Conservation (phyloP, 2,113 vertebrate species). For the Antechinus flavipes region DNA sequence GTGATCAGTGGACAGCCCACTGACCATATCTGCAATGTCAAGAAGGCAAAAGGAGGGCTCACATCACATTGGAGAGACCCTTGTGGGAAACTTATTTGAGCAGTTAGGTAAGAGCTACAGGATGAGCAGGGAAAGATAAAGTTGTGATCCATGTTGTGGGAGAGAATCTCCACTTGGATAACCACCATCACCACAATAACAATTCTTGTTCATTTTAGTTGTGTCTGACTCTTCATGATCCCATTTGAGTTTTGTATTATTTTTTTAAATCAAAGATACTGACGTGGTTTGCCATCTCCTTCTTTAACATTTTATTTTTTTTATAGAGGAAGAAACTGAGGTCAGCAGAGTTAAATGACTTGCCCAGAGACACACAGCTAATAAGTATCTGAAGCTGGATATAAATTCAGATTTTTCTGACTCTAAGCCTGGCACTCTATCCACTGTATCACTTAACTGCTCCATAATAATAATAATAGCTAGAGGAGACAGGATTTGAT, state of each 20-base stretch:
- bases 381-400: neutral
- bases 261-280: neutral
- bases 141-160: no score
- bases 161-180: neutral
- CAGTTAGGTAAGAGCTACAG: neutral
- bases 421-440: neutral
- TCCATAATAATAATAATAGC: neutral
- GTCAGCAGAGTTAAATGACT: neutral
- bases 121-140: neutral
- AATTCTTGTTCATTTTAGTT: neutral
- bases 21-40: neutral
- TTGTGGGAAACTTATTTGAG: neutral
- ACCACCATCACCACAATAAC: no score
- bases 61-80: neutral
- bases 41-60: neutral
- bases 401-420: neutral
- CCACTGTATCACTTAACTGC: neutral
- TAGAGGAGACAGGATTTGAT: neutral
- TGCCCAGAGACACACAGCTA: neutral
- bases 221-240: neutral
- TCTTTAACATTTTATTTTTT: neutral
- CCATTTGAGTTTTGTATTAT: neutral
- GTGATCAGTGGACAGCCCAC: neutral
- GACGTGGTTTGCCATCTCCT: neutral
- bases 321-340: neutral